A percentile compares a stretch with the other conserved stretches of the same genome.
These are phyloP conservation scores for Atherinosoma microstoma DNA, from an alignment of 2,797 vertebrate genomes.

Conservation along the genomic window DNA sequence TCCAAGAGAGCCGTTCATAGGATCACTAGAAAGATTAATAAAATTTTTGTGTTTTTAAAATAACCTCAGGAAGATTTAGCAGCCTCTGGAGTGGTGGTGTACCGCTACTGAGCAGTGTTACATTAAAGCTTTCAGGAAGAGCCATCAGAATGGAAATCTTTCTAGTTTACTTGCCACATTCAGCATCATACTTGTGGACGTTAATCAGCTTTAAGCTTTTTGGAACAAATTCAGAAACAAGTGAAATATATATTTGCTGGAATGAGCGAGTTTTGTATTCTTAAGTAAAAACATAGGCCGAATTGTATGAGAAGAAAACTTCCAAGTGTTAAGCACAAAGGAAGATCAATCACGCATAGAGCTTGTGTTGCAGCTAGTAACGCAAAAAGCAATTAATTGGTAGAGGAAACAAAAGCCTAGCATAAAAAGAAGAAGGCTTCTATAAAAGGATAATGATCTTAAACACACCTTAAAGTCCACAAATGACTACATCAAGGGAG, in stretches of 20 bases:
- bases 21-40: background rate
- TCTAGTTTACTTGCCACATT: background rate
- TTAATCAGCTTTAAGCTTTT: background rate
- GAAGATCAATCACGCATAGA: background rate
- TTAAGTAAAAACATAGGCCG: background rate
- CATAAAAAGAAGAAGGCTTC: background rate
- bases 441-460: background rate
- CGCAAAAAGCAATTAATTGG: background rate
- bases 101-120: too few species aligned
- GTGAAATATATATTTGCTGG: background rate
- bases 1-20: background rate
- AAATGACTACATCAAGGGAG: background rate
- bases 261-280: background rate
- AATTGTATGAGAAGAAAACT: background rate
- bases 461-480: background rate
- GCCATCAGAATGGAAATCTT: background rate
- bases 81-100: background rate
- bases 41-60: background rate
- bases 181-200: background rate
- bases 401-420: background rate
- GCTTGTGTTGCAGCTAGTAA: background rate
- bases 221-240: background rate
- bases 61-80: too few species aligned
- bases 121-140: background rate
- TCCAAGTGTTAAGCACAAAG: background rate